These are phyloP conservation scores for Trichonephila clavata DNA, from an alignment of 1,140 invertebrate genomes.

Conservation along the genomic window DNA sequence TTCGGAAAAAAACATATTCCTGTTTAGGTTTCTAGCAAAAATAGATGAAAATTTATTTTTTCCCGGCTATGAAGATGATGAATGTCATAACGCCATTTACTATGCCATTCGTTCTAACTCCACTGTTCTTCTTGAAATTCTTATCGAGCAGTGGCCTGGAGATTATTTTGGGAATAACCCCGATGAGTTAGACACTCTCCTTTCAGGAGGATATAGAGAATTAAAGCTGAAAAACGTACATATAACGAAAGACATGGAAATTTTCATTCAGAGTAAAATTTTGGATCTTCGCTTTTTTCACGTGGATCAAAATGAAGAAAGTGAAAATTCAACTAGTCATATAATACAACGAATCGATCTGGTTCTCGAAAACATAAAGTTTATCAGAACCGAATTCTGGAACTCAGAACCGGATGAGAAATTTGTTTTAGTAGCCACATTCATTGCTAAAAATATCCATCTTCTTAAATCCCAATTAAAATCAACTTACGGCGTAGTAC, in stretches of 20 bases:
- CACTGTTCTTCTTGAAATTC: background rate
- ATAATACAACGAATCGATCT: background rate
- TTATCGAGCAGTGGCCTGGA: conserved; percentile 39
- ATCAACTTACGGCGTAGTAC: background rate
- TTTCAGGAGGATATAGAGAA: conserved; percentile 50
- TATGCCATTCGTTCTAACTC: conserved; percentile 54
- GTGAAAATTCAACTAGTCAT: background rate
- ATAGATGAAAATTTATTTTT: background rate
- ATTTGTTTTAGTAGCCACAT: background rate
- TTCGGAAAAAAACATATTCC: background rate
- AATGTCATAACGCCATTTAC: conserved; percentile 61
- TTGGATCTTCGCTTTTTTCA: background rate
- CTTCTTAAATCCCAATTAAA: conserved; percentile 24
- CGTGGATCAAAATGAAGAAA: background rate
- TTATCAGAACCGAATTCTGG: background rate
- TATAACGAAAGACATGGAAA: background rate
- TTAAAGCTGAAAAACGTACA: conserved; percentile 39
- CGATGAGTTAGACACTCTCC: background rate
- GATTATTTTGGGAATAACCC: conserved; percentile 1
- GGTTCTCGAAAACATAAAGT: background rate
- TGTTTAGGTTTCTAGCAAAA: background rate
- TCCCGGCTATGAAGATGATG: conserved; percentile 21
- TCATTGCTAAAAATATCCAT: conserved; percentile 47
- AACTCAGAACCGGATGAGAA: background rate
- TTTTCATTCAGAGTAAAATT: background rate